These are phyloP conservation scores for Melanargia galathea DNA, from an alignment of 2,888 invertebrate species.

Conservation along the genomic window DNA sequence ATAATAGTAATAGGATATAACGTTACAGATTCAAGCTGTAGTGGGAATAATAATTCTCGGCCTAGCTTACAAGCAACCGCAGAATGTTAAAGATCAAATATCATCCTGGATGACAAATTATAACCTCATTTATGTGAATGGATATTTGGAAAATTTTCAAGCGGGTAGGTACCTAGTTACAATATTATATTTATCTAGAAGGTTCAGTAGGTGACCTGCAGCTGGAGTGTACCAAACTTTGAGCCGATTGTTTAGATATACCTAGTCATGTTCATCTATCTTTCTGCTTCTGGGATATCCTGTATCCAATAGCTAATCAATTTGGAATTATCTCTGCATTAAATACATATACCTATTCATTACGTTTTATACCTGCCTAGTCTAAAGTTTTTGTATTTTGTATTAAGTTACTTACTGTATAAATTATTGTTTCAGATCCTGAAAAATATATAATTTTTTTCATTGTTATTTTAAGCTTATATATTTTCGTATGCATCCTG, in stretches of 20 bases:
- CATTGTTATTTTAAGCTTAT: conserved; percentile 56
- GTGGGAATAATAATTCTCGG: conserved; percentile 50
- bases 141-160: conserved; percentile 54
- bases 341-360: too few relatives aligned
- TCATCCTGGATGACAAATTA: conserved; percentile 52
- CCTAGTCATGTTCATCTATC: too few relatives aligned
- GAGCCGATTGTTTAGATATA: too few relatives aligned
- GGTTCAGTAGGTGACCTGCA: too few relatives aligned
- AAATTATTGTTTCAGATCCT: conserved; percentile 58
- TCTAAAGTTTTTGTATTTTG: not conserved
- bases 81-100: conserved; percentile 52
- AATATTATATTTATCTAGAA: not conserved
- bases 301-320: too few relatives aligned
- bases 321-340: too few relatives aligned
- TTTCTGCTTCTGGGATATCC: too few relatives aligned
- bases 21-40: conserved; percentile 59
- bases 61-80: conserved; percentile 51
- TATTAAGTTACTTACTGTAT: not conserved
- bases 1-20: too few relatives aligned
- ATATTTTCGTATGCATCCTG: conserved; percentile 55
- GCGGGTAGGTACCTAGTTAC: conserved; percentile 25
- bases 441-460: conserved; percentile 55
- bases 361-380: too few relatives aligned
- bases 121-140: conserved; percentile 59
- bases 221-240: too few relatives aligned